Base-by-base conservation (phyloP, 2,797 vertebrate genomes). In the Smutsia gigantea region DNA sequence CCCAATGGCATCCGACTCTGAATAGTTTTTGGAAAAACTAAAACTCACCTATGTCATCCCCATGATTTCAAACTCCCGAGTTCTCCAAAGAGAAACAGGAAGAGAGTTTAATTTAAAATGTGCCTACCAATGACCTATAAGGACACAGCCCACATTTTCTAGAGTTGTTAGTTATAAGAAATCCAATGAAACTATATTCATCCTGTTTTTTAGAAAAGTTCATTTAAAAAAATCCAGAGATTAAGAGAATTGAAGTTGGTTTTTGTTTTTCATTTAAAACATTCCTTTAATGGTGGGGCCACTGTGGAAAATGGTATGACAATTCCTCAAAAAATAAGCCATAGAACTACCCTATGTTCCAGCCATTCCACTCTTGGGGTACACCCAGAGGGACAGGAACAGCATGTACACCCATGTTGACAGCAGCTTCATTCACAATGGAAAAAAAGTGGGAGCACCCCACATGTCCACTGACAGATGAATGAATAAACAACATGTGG, bases 81-180 rank as follows among this genome's bases (percentile, higher is more conserved):
- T 49, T 94, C 64, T 74, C 57, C 64, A 79, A 93, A 89, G 14
- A 94, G 85, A 90, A 90, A 88, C 3, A 69, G 34, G n/a, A 85
- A 85, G 23, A 55, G 15, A 75, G 15, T 59, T 90, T 66, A 71
- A 93, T 64, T 66, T 88, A 63, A 87, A 88, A 64, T 49, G 46
- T 71, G 14, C 51, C 61, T 46, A 87, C 5, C 34, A 90, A 53
- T 29, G 85, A 82, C 11, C n/a, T 51, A 55, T 74, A 69, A 89
- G 49, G 53, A 82, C 39, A 87, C 2, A 53, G 31, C n/a, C 29
- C 21, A 88, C 4, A 78, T 85, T 64, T 92, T 59, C 49, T 69
- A 29, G 29, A 55, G 17, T 75, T 88, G 51, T 55, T 69, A 61
- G 83, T 57, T 93, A 49, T 29, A 96, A 66, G 72, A 81, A 75